Conservation (phyloP, 2,113 vertebrate genomes). For the Sceloporus tristichus region DNA sequence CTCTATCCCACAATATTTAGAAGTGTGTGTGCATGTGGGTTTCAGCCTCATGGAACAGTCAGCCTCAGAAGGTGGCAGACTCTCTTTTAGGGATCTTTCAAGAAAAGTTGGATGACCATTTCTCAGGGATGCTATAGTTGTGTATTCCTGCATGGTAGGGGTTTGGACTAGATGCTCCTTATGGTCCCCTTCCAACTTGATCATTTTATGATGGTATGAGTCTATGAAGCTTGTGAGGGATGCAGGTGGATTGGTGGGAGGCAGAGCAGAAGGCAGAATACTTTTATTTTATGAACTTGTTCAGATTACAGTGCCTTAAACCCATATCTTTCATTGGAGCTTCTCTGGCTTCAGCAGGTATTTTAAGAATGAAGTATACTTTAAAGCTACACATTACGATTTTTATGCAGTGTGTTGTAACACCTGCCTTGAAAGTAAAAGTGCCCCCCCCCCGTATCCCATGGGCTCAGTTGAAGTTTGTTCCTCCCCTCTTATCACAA, state of each 20-base stretch:
- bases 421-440: constrained; percentile 12
- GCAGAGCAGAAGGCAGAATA: neutral
- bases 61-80: too few relatives aligned
- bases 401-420: constrained; percentile 75
- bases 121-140: too few relatives aligned
- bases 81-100: too few relatives aligned
- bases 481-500: constrained; percentile 46
- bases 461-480: constrained; percentile 45
- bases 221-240: neutral
- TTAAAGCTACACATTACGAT: constrained; percentile 64
- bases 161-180: too few relatives aligned
- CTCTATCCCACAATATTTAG: neutral
- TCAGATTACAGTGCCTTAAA: neutral
- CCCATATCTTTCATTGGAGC: neutral
- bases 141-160: too few relatives aligned
- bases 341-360: constrained; percentile 60
- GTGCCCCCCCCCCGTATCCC: constrained; percentile 3
- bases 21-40: too few relatives aligned
- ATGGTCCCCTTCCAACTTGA: too few relatives aligned
- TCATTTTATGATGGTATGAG: too few relatives aligned
- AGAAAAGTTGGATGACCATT: too few relatives aligned
- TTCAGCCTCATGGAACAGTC: too few relatives aligned
- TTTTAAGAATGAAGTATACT: constrained; percentile 61
- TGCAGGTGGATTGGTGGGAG: neutral
- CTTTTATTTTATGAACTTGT: neutral